phyloP scores from a whole-genome alignment of 2,888 invertebrate species.

The Archips xylosteana region DNA sequence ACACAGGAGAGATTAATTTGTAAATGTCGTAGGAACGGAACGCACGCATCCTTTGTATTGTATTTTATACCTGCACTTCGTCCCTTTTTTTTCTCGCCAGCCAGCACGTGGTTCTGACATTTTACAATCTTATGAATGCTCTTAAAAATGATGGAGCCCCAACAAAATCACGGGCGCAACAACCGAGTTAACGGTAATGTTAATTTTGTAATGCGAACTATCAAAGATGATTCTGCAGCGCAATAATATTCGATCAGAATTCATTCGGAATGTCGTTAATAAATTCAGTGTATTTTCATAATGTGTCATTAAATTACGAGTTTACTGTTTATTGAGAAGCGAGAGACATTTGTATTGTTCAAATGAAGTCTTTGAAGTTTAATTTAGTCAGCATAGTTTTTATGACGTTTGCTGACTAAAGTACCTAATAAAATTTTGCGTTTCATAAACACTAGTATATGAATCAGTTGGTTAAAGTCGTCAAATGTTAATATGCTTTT shows the following conservation, averaged over 20 bases:
- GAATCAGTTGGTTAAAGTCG: background rate
- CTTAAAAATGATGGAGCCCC: background rate
- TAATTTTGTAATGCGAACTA: conserved; percentile 53
- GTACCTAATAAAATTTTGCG: background rate
- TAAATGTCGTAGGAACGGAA: conserved; percentile 55
- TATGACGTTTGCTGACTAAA: background rate
- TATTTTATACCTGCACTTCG: conserved; percentile 77
- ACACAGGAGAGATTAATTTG: conserved; percentile 35
- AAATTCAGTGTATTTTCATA: conserved; percentile 43
- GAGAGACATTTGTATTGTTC: background rate
- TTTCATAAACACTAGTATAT: background rate
- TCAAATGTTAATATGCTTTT: background rate
- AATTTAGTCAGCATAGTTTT: background rate
- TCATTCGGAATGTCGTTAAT: conserved; percentile 47
- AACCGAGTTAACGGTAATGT: background rate
- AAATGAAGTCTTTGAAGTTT: conserved; percentile 1
- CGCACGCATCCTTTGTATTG: conserved; percentile 76
- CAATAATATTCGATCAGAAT: conserved; percentile 51
- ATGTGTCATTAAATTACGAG: conserved; percentile 2
- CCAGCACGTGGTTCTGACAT: conserved; percentile 26
- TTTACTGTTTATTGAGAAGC: background rate
- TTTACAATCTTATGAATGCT: conserved; percentile 24
- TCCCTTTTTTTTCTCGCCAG: conserved; percentile 56
- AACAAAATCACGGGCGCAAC: background rate
- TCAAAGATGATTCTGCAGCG: conserved; percentile 52